These are phyloP conservation scores for Neotoma lepida DNA, from an alignment of 2,113 vertebrate genomes.

Conservation along the genomic window DNA sequence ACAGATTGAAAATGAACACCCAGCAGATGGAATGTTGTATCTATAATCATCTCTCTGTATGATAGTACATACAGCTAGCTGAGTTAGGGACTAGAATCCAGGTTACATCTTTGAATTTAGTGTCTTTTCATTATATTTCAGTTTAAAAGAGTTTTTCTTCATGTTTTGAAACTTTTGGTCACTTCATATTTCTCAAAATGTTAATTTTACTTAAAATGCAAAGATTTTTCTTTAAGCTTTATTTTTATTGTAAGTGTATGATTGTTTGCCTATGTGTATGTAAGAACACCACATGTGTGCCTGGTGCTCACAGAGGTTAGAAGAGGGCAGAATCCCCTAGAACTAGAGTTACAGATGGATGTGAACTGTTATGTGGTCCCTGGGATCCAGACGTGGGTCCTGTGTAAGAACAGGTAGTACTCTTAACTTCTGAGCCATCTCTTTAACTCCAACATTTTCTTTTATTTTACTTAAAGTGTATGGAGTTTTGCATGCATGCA, in stretches of 20 bases:
- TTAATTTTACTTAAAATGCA: constrained; percentile 21
- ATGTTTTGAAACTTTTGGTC: constrained; percentile 27
- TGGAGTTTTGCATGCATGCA: background rate
- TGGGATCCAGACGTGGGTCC: background rate
- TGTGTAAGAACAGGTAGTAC: background rate
- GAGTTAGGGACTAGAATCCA: background rate
- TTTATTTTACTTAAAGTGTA: background rate
- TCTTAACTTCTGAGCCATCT: background rate
- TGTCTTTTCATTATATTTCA: constrained; percentile 8
- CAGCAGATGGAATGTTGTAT: background rate
- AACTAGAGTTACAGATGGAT: background rate
- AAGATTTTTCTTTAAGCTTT: background rate
- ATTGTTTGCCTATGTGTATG: background rate
- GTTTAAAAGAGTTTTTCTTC: constrained; percentile 44
- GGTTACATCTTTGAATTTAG: background rate
- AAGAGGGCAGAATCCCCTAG: background rate
- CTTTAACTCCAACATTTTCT: background rate
- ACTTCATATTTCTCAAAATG: constrained; percentile 38
- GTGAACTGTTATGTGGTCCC: background rate
- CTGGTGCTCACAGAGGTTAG: background rate
- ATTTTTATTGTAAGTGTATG: background rate
- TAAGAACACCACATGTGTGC: background rate
- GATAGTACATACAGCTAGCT: background rate
- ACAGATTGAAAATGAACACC: background rate
- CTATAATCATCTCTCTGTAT: background rate